phyloP scores from a whole-genome alignment of 2,888 invertebrate genomes.

The Brachylomia viminalis region DNA sequence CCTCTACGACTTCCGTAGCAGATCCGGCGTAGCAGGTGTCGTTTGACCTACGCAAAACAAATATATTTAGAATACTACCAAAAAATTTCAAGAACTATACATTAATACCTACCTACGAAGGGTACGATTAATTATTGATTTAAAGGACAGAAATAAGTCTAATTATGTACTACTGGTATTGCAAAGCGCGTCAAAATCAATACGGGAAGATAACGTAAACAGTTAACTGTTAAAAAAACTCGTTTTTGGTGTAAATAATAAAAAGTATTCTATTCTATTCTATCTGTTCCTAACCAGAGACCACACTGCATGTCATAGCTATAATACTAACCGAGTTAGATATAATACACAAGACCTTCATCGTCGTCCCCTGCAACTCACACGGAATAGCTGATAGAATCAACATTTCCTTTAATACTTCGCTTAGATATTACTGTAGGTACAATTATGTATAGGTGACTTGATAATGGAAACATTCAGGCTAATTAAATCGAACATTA shows the following conservation, averaged over 20 bases:
- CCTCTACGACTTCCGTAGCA: slow-evolving; percentile 45
- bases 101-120: neutral
- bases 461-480: slow-evolving; percentile 85
- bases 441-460: slow-evolving; percentile 53
- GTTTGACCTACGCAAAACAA: neutral
- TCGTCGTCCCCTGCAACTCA: slow-evolving; percentile 23
- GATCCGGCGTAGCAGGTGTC: slow-evolving; percentile 34
- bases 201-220: no score
- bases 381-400: slow-evolving; percentile 34
- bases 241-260: no score
- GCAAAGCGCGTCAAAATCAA: neutral
- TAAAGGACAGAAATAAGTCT: neutral
- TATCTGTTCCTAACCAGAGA: slow-evolving; percentile 21
- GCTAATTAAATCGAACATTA: slow-evolving; percentile 88
- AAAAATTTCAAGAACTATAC: no score
- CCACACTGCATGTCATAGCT: slow-evolving; percentile 34
- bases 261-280: no score
- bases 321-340: neutral
- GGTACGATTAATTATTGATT: neutral
- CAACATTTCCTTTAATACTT: slow-evolving; percentile 46
- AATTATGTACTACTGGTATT: neutral
- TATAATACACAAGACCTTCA: slow-evolving; percentile 33
- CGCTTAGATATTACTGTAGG: slow-evolving; percentile 33
- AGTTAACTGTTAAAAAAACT: no score
- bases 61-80: neutral